phyloP scores from a whole-genome alignment of 2,113 vertebrate species.

The Glaucidium brasilianum region DNA sequence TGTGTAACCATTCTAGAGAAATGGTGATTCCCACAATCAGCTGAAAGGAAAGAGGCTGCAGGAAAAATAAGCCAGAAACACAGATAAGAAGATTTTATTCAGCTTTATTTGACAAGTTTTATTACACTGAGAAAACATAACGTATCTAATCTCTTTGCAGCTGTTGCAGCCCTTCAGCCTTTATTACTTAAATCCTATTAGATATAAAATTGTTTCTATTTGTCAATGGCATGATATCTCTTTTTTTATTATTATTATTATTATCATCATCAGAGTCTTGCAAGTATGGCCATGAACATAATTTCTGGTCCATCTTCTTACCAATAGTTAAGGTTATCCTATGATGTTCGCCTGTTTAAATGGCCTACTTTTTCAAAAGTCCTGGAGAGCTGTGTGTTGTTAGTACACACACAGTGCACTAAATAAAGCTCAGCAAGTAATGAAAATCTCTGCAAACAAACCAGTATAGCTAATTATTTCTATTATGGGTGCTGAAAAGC shows the following conservation, averaged over 20 bases:
- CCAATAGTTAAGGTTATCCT: conserved; percentile 38
- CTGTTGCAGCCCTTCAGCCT: conserved; percentile 59
- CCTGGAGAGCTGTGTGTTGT: background rate
- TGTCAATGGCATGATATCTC: conserved; percentile 51
- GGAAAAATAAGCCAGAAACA: conserved; percentile 60
- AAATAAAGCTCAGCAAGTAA: conserved; percentile 23
- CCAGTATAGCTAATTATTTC: conserved; percentile 11
- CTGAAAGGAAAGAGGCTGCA: conserved; percentile 52
- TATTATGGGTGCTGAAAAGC: background rate
- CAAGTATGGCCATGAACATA: background rate
- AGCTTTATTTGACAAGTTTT: conserved; percentile 70
- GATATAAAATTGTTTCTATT: conserved; percentile 69
- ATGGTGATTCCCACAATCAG: conserved; percentile 49
- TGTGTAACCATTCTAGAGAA: conserved; percentile 51
- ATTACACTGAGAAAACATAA: conserved; percentile 67
- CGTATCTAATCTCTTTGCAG: conserved; percentile 64
- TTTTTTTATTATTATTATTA: conserved; percentile 53
- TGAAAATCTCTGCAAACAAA: background rate
- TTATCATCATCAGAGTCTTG: conserved; percentile 29
- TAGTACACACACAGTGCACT: background rate
- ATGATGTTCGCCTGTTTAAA: conserved; percentile 10
- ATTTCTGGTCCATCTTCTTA: conserved; percentile 43
- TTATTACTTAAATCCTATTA: conserved; percentile 72
- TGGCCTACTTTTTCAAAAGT: conserved; percentile 33
- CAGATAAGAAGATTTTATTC: conserved; percentile 69